Evolutionary conservation across 2,888 invertebrate genomes (phyloP).

Genomic region (Drosophila emarginata): DNA sequence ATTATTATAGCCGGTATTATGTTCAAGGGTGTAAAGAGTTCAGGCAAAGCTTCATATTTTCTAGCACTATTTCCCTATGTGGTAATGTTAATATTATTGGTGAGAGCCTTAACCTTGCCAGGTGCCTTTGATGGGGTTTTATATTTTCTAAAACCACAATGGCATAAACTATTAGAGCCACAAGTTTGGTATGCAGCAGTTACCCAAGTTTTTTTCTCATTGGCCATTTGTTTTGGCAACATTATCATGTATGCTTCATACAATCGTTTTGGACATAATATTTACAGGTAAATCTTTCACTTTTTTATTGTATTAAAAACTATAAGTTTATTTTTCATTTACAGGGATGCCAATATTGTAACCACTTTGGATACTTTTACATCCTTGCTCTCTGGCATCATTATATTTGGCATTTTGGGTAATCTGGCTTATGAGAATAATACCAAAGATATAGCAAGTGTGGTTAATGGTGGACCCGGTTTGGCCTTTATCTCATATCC

Average conservation of each 20-base stretch:
- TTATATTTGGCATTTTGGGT: conserved; percentile 92
- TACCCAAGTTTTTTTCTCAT: conserved; percentile 86
- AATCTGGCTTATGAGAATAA: conserved; percentile 88
- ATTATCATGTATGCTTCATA: conserved; percentile 86
- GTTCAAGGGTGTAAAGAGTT: conserved; percentile 84
- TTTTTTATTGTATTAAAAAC: too few relatives aligned
- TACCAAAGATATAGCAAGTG: conserved; percentile 85
- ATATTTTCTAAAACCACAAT: conserved; percentile 86
- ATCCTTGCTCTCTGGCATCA: conserved; percentile 90
- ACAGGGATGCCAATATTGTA: conserved; percentile 90
- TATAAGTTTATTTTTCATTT: not conserved
- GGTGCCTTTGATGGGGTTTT: conserved; percentile 86
- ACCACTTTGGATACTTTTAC: conserved; percentile 92
- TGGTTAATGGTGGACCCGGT: conserved; percentile 89
- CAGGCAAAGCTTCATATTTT: conserved; percentile 87
- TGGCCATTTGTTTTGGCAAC: conserved; percentile 86
- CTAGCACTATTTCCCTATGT: conserved; percentile 87
- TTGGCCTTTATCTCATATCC: conserved; percentile 90
- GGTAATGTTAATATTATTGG: conserved; percentile 85
- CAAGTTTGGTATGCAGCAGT: conserved; percentile 87
- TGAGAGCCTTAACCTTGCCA: conserved; percentile 85
- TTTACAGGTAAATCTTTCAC: conserved; percentile 82
- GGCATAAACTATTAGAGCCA: conserved; percentile 83
- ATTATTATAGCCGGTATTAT: conserved; percentile 83
- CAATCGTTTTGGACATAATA: conserved; percentile 85